Conservation (phyloP, 2,797 vertebrate species). For the Leucoraja ocellata region DNA sequence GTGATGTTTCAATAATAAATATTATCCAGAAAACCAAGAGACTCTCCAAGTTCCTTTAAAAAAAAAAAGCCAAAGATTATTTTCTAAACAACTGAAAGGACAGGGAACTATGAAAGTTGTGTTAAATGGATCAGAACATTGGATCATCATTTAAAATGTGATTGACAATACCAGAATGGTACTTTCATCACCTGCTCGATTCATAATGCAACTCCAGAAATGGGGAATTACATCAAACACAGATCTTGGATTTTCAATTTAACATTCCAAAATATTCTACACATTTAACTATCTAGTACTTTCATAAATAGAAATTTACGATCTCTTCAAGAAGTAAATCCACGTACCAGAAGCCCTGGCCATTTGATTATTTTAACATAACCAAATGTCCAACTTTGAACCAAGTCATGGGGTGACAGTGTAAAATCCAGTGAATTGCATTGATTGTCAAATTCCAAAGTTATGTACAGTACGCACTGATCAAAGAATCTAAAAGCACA, state of each 20-base stretch:
- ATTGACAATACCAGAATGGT: neutral
- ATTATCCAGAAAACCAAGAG: neutral
- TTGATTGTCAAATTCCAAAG: neutral
- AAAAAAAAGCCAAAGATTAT: neutral
- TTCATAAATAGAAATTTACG: neutral
- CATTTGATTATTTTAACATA: neutral
- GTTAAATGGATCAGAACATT: neutral
- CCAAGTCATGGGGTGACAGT: neutral
- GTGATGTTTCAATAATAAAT: neutral
- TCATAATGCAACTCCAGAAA: neutral
- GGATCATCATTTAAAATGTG: neutral
- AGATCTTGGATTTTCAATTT: neutral
- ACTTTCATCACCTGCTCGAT: neutral
- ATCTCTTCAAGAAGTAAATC: neutral
- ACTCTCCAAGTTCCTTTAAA: neutral
- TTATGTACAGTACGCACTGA: neutral
- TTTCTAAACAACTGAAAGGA: neutral
- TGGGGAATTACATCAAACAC: neutral
- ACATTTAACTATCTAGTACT: neutral
- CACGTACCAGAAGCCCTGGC: neutral
- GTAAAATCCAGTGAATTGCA: neutral
- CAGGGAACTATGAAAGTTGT: neutral
- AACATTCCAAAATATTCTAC: neutral
- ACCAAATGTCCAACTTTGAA: neutral
- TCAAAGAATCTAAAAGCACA: neutral